Evolutionary conservation across 2,113 vertebrate species (phyloP).

Genomic region (Poeciliopsis occidentalis): DNA sequence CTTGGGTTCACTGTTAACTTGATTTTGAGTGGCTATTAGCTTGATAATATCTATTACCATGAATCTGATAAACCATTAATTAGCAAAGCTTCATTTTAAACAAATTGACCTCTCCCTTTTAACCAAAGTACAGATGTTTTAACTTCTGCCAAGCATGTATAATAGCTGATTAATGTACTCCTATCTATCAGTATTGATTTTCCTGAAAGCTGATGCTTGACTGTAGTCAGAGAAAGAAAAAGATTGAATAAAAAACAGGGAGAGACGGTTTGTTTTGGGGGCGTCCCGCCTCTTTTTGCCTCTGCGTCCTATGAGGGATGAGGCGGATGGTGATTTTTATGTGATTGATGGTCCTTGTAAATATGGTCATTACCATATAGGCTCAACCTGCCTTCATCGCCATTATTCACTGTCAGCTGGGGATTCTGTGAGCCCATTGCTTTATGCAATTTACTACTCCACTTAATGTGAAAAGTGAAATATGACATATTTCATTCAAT

Average conservation of each 20-base stretch:
- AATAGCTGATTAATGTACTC: neutral
- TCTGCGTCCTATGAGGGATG: slow-evolving; percentile 64
- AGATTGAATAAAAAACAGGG: slow-evolving; percentile 11
- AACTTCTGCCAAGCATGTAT: slow-evolving; percentile 3
- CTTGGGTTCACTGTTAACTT: no score
- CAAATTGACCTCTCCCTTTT: neutral
- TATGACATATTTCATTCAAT: slow-evolving; percentile 12
- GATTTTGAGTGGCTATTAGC: no score
- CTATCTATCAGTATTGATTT: slow-evolving; percentile 60
- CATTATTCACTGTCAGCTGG: slow-evolving; percentile 76
- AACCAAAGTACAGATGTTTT: neutral
- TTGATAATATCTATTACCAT: no score
- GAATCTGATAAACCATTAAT: no score
- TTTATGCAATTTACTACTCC: slow-evolving; percentile 72
- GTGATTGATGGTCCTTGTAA: slow-evolving; percentile 78
- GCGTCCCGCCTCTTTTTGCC: slow-evolving; percentile 44
- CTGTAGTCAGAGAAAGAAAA: slow-evolving; percentile 6
- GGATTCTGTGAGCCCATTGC: slow-evolving; percentile 57
- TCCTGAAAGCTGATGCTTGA: slow-evolving; percentile 47
- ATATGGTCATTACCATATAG: slow-evolving; percentile 72
- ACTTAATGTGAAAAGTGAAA: slow-evolving; percentile 54
- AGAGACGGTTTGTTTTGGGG: slow-evolving; percentile 51
- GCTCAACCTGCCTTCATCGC: slow-evolving; percentile 49
- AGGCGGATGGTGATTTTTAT: slow-evolving; percentile 48
- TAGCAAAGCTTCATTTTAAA: no score